Conservation (phyloP, 1,140 invertebrate genomes). For the Meteorus sp. region DNA sequence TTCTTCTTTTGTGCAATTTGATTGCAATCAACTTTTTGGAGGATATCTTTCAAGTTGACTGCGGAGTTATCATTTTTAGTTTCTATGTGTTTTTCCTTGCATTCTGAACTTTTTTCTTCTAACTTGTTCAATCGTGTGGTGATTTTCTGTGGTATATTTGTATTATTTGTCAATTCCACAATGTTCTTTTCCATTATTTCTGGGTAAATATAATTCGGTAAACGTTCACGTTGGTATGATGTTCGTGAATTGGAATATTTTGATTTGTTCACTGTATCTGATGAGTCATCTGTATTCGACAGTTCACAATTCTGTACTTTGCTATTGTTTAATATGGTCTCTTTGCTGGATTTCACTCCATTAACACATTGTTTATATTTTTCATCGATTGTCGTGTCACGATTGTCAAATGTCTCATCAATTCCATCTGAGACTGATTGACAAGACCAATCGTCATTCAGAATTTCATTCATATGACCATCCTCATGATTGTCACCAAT, state of each 20-base stretch:
- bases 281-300: background rate
- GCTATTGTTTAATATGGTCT: background rate
- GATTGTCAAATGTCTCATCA: slow-evolving; percentile 27
- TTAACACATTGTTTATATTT: slow-evolving; percentile 55
- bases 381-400: slow-evolving; percentile 48
- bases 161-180: slow-evolving; percentile 1
- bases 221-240: slow-evolving; percentile 37
- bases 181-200: slow-evolving; percentile 20
- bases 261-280: background rate
- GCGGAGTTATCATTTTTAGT: slow-evolving; percentile 22
- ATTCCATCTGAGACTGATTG: slow-evolving; percentile 1
- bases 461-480: background rate
- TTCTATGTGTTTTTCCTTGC: slow-evolving; percentile 7
- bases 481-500: background rate
- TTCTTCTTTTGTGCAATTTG: slow-evolving; percentile 45
- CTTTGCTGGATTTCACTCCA: slow-evolving; percentile 31
- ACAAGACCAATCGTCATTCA: background rate
- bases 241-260: background rate
- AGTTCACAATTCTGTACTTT: background rate
- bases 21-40: slow-evolving; percentile 42
- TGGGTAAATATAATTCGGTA: slow-evolving; percentile 41
- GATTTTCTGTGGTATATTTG: background rate
- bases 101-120: background rate
- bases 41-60: slow-evolving; percentile 48
- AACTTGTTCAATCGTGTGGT: background rate